Percentiles rank a stretch among this genome's conserved stretches.
These are phyloP conservation scores for Colinus virginianus DNA, from an alignment of 2,113 vertebrate genomes.

Conservation along the genomic window DNA sequence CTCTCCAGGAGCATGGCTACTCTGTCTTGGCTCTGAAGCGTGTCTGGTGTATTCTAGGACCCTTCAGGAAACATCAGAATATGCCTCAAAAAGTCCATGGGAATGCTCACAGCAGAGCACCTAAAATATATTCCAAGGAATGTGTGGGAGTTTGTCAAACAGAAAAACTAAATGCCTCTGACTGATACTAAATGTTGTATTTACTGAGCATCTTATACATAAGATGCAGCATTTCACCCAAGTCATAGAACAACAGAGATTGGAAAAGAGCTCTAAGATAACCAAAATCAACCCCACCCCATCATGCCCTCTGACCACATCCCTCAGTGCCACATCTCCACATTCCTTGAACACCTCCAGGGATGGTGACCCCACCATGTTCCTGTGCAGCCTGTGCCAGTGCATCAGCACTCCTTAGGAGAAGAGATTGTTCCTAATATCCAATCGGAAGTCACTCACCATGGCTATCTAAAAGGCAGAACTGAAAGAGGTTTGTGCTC, in stretches of 20 bases:
- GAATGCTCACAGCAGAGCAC: conserved; percentile 56
- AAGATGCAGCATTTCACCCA: neutral
- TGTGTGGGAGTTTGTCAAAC: conserved; percentile 23
- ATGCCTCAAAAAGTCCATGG: conserved; percentile 43
- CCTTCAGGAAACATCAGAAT: conserved; percentile 28
- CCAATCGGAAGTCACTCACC: neutral
- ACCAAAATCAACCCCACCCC: too few species aligned
- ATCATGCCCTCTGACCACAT: too few species aligned
- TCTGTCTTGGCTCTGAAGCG: neutral
- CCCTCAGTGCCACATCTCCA: too few species aligned
- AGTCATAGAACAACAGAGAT: too few species aligned
- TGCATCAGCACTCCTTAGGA: too few species aligned
- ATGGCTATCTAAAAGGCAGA: neutral
- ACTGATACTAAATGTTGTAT: neutral
- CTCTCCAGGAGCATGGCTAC: conserved; percentile 36
- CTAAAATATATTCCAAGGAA: conserved; percentile 64
- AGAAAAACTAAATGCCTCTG: neutral
- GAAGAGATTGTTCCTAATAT: too few species aligned
- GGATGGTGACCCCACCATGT: too few species aligned
- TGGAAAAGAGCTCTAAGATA: too few species aligned
- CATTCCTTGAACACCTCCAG: too few species aligned
- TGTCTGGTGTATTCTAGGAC: neutral
- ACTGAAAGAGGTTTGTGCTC: neutral
- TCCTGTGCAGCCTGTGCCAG: too few species aligned
- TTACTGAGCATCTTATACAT: fast-evolving